These are phyloP conservation scores for Mycteria americana DNA, from an alignment of 2,797 vertebrate genomes.

Conservation along the genomic window DNA sequence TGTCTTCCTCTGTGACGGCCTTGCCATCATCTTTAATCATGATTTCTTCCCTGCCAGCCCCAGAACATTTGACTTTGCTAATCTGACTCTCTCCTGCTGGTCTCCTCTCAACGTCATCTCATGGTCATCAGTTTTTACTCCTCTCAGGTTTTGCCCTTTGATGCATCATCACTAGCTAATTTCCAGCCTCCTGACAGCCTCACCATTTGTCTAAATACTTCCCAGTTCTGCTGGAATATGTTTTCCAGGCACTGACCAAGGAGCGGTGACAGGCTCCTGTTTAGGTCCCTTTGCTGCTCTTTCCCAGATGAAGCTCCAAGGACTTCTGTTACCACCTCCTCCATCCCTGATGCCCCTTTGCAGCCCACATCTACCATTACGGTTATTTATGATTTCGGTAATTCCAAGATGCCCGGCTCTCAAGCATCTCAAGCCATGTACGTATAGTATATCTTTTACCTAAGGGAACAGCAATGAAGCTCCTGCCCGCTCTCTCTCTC, in stretches of 20 bases:
- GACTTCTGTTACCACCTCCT: conserved; percentile 23
- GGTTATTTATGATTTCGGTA: neutral
- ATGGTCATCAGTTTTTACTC: neutral
- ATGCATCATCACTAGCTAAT: conserved; percentile 48
- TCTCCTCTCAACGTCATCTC: conserved; percentile 28
- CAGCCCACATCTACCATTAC: neutral
- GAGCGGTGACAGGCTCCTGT: conserved; percentile 12
- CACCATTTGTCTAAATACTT: neutral
- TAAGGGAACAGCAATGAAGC: neutral
- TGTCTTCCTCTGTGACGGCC: neutral
- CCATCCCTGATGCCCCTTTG: neutral
- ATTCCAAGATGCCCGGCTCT: neutral
- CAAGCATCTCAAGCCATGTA: neutral
- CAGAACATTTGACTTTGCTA: conserved; percentile 1
- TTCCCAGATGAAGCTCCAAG: neutral
- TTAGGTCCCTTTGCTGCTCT: neutral
- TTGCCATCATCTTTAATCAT: conserved; percentile 35
- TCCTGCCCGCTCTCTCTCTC: neutral
- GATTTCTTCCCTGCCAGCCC: conserved; percentile 13
- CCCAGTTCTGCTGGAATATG: conserved; percentile 10
- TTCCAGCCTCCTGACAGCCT: neutral
- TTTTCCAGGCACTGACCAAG: neutral
- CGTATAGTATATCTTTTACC: neutral
- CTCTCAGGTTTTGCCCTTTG: conserved; percentile 50
- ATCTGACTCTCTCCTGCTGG: conserved; percentile 28